Evolutionary conservation across 1,140 invertebrate species (phyloP), one percentile per base, ranked within the genome.

Genomic region (Leguminivora glycinivorella): DNA sequence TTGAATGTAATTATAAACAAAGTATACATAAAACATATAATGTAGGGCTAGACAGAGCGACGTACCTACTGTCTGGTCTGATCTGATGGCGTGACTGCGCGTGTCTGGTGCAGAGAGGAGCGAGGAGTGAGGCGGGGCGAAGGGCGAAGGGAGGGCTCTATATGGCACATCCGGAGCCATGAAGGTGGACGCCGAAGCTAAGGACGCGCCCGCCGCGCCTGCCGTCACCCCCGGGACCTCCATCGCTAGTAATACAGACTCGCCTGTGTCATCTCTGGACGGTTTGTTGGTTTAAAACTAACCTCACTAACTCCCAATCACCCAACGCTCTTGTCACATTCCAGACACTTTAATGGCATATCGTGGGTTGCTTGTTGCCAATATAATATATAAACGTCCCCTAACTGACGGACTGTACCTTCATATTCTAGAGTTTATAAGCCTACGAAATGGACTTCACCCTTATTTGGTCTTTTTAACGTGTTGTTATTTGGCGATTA

Each of bases 101-200:
- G 78, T 76, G 67, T 78, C 77, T 84, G 81, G 82, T 83, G 77
- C 83, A 88, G 85, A 84, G 75, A 79, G 85, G 82, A 75, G 77
- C 71, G 70, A n/a, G 74, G 26, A 73, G 69, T 75, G 71, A 71
- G 70, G 58, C 68, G 72, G 68, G 78, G 60, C 72, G 69, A 43
- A 68, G 73, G 77, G 72, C 67, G 74, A 70, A 56, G 70, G 60
- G 63, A 60, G 71, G 70, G 68, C 74, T 75, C 80, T 87, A 77
- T 81, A 84, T 84, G 83, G 82, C 78, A 72, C 81, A 75, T 68
- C 72, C 73, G 60, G 76, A 69, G 70, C 70, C 85, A 89, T 89
- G 87, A 89, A 83, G 81, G 85, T 85, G 82, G 85, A 88, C 75
- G 83, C 78, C 72, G 85, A 89, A 72, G 80, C 77, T 52, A 78